Evolutionary conservation across 2,113 vertebrate species (phyloP).

Genomic region (Alligator mississippiensis): DNA sequence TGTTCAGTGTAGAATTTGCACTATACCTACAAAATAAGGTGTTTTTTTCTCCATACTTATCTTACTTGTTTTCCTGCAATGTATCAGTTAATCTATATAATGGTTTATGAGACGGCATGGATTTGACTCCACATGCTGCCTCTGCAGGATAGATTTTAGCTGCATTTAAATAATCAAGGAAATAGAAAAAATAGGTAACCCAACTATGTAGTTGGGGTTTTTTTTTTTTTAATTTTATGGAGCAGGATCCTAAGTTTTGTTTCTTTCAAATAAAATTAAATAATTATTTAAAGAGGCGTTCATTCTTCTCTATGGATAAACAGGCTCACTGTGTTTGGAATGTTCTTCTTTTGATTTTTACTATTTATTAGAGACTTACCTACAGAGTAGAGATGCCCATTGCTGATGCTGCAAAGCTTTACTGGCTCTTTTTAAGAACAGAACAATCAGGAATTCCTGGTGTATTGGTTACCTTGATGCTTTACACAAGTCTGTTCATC

Average conservation of each 20-base stretch:
- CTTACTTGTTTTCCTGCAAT: constrained; percentile 28
- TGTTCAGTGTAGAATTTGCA: constrained; percentile 27
- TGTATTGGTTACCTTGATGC: constrained; percentile 83
- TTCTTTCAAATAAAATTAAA: constrained; percentile 1
- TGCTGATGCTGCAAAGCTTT: constrained; percentile 92
- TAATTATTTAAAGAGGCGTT: not conserved
- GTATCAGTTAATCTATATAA: not conserved
- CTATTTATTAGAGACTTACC: constrained; percentile 77
- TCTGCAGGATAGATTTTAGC: not conserved
- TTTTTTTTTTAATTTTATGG: not conserved
- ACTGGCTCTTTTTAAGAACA: constrained; percentile 87
- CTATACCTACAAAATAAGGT: constrained; percentile 11
- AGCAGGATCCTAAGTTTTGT: not conserved
- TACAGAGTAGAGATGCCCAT: constrained; percentile 82
- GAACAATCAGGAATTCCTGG: constrained; percentile 84
- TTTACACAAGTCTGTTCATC: constrained; percentile 84
- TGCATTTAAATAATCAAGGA: not conserved
- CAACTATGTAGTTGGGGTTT: not conserved
- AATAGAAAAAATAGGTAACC: not conserved
- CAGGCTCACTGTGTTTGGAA: not conserved
- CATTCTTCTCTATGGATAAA: not conserved
- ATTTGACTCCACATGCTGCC: constrained; percentile 27
- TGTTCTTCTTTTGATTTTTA: not conserved
- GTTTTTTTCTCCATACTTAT: constrained; percentile 13
- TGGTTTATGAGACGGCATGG: constrained; percentile 11